Evolutionary conservation across 2,113 vertebrate species (phyloP).

Genomic region (Rhynchopsitta pachyrhyncha): DNA sequence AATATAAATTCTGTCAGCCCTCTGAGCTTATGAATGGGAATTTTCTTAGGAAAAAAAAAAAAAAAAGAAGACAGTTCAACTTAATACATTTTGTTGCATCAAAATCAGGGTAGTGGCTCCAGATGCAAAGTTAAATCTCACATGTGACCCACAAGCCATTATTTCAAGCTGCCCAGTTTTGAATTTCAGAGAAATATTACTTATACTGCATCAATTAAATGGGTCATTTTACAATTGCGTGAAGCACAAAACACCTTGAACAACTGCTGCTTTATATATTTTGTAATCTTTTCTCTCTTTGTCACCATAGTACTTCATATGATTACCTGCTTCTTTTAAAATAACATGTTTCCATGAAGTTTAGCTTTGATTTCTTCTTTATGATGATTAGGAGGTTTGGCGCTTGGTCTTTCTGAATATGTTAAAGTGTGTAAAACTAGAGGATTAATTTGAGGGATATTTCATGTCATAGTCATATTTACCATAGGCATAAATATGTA

Average conservation of each 20-base stretch:
- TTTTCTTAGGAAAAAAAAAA: background rate
- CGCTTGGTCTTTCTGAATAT: background rate
- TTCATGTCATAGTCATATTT: slow-evolving; percentile 23
- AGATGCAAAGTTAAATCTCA: background rate
- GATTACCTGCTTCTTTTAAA: slow-evolving; percentile 30
- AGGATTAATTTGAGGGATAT: background rate
- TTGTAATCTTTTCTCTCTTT: slow-evolving; percentile 49
- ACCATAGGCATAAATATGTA: slow-evolving; percentile 10
- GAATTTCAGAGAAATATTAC: background rate
- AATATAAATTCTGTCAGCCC: background rate
- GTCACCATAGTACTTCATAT: slow-evolving; percentile 20
- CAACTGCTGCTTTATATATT: slow-evolving; percentile 2
- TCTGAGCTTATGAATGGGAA: background rate
- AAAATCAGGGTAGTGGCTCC: background rate
- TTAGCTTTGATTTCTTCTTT: slow-evolving; percentile 22
- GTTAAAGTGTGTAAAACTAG: background rate
- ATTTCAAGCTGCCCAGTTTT: background rate
- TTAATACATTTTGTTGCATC: background rate
- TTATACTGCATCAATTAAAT: background rate
- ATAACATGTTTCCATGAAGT: slow-evolving; percentile 32
- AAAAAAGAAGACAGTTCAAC: background rate
- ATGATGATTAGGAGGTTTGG: background rate
- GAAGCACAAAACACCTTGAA: background rate
- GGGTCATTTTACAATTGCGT: background rate
- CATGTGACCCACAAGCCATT: background rate